Evolutionary conservation across 1,140 invertebrate genomes (phyloP), one percentile per base, ranked within the genome.

Genomic region (Meteorus sp.): DNA sequence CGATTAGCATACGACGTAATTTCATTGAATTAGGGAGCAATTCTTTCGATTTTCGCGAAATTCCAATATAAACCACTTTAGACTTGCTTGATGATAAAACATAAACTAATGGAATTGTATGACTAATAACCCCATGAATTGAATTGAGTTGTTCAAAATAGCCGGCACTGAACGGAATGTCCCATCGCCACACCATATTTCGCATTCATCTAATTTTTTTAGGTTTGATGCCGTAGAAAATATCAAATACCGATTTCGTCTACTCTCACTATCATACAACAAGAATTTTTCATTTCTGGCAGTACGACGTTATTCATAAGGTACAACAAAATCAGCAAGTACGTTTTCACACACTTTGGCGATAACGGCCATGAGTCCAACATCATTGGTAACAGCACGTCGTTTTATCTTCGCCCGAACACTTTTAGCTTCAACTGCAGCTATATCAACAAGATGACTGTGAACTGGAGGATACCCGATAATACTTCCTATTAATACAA

Each of bases 1-100:
- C 53, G 1, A 47, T 44, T 19, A 61, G 9, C 1, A 61, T 33
- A 9, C 27, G 25, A 5, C 55, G 17, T 47, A 39, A 33, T 27
- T 23, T 23, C 23, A 27, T 27, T 15, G 5, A 3, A 48, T 27
- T 17, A 13, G 45, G 45, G 9, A 48, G 15, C 3, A 23, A 13
- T 25, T 48, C 22, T n/a, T 27, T 23, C n/a, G 27, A 8, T 48
- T 27, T 48, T 25, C 3, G 3, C 22, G 27, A 48, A 48, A 25
- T 11, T 8, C 19, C 13, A 5, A 48, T n/a, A 27, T 48, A 48
- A 4, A 15, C 13, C 3, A 23, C 8, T 13, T 48, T 1, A 23
- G 22, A 27, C 11, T 27, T 25, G 19, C 23, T 23, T 15, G 22
- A 17, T 19, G 22, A 8, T 17, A 48, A 3, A 1, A 23, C 1